Percentiles rank a stretch among this genome's conserved stretches.
Conservation (phyloP, 2,797 vertebrate genomes). For the Ambastaia sidthimunki region DNA sequence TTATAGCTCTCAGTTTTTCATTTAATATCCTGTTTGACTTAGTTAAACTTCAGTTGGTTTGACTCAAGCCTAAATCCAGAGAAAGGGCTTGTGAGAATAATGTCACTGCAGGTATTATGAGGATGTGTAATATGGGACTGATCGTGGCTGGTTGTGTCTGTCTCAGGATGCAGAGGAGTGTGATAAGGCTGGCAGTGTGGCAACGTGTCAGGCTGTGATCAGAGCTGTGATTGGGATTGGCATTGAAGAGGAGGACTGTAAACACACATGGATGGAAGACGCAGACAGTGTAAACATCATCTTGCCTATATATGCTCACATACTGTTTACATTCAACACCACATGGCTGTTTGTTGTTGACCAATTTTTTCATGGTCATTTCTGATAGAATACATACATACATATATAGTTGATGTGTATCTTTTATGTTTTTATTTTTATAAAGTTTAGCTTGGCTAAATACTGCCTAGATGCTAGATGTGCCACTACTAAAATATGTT, state of each 20-base stretch:
- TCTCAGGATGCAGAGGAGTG: conserved; percentile 95
- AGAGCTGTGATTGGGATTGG: conserved; percentile 95
- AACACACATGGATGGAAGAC: conserved; percentile 99
- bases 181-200: conserved; percentile 96
- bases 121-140: neutral
- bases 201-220: conserved; percentile 95
- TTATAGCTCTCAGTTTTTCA: too few species aligned
- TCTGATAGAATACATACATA: too few species aligned
- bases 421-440: neutral
- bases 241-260: conserved; percentile 96
- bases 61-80: too few species aligned
- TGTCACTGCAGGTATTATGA: neutral
- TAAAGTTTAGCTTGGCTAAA: neutral
- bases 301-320: neutral
- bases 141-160: neutral
- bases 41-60: too few species aligned
- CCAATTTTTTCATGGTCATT: neutral
- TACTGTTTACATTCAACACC: neutral
- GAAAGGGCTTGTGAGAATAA: neutral
- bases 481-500: neutral
- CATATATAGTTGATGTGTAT: neutral
- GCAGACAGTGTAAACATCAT: conserved; percentile 87
- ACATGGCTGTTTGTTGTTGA: neutral
- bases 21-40: too few species aligned
- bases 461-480: neutral